Evolutionary conservation across 2,113 vertebrate genomes (phyloP).

Genomic region (Balaeniceps rex): DNA sequence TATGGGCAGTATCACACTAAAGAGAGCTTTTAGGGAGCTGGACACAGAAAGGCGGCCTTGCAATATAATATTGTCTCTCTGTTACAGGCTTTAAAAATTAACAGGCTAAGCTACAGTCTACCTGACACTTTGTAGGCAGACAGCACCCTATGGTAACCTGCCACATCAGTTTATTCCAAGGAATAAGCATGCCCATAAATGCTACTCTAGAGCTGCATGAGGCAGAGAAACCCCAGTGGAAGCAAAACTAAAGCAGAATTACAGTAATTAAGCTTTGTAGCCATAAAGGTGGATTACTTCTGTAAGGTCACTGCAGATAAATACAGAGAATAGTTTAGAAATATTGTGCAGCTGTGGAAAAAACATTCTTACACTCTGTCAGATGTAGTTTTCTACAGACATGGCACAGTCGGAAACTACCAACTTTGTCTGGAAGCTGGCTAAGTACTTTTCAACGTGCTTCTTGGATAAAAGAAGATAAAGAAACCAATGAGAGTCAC

Average conservation of each 20-base stretch:
- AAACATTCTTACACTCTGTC: neutral
- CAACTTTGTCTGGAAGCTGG: neutral
- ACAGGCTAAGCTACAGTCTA: neutral
- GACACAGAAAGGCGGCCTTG: neutral
- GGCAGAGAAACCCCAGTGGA: neutral
- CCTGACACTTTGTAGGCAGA: neutral
- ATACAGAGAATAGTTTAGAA: neutral
- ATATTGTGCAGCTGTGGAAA: neutral
- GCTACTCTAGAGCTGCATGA: neutral
- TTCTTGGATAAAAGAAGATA: neutral
- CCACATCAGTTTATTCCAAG: neutral
- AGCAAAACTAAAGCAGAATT: neutral
- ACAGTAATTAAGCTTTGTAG: neutral
- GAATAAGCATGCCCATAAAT: neutral
- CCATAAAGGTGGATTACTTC: neutral
- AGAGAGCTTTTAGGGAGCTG: neutral
- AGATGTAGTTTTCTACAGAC: neutral
- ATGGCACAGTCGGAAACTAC: neutral
- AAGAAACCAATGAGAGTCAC: neutral
- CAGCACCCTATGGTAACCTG: neutral
- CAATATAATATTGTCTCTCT: neutral
- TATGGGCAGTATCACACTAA: neutral
- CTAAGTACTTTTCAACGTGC: neutral
- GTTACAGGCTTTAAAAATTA: constrained; percentile 24
- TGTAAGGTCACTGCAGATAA: neutral